Evolutionary conservation across 2,113 vertebrate species (phyloP).

Genomic region (Sula dactylatra): DNA sequence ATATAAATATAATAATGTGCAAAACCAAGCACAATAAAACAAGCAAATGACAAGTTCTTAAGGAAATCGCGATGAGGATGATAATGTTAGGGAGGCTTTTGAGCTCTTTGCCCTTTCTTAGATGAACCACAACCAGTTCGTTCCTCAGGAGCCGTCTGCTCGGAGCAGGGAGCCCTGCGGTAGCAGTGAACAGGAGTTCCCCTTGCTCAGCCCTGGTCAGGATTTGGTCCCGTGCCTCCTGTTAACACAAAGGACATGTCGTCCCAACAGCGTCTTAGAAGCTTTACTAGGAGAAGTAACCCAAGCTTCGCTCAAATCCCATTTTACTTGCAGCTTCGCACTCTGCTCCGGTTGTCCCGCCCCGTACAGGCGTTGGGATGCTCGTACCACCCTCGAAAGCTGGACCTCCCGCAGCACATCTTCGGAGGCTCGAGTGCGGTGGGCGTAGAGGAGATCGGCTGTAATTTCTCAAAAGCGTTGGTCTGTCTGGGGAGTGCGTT

Average conservation of each 20-base stretch:
- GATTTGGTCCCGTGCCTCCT: background rate
- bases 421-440: fast-evolving
- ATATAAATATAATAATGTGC: fast-evolving
- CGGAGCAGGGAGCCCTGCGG: fast-evolving
- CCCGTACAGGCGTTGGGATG: background rate
- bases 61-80: background rate
- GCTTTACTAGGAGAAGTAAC: background rate
- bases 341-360: background rate
- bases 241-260: background rate
- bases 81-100: background rate
- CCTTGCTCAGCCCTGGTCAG: background rate
- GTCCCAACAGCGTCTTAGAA: background rate
- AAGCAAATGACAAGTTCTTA: background rate
- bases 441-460: fast-evolving
- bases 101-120: background rate
- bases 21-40: background rate
- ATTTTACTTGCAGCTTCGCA: fast-evolving
- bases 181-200: background rate
- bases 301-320: background rate
- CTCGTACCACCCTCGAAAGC: background rate
- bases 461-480: background rate
- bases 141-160: background rate
- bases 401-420: background rate
- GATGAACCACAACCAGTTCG: background rate
- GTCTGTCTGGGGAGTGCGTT: background rate